A percentile compares a stretch with the other conserved stretches of the same genome.
These are phyloP conservation scores for Suillia variegata DNA, from an alignment of 2,888 invertebrate genomes.

Conservation along the genomic window DNA sequence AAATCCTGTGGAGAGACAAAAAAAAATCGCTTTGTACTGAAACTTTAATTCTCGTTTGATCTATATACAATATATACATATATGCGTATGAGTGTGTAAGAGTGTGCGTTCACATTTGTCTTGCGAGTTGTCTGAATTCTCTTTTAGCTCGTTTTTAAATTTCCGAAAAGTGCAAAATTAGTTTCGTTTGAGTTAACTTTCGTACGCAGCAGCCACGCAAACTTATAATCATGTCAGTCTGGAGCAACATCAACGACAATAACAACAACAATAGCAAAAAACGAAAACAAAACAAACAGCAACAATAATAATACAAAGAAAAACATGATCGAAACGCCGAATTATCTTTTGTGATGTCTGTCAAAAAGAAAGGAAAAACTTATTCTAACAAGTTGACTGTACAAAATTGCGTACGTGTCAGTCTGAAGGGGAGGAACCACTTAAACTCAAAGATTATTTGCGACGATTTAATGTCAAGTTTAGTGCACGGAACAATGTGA, in stretches of 20 bases:
- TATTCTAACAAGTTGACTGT: not conserved
- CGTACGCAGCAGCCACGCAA: slow-evolving; percentile 27
- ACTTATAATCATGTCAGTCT: slow-evolving; percentile 53
- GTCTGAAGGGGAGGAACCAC: too few species aligned
- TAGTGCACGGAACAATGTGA: too few species aligned
- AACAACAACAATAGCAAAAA: not conserved
- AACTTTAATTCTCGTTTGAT: slow-evolving; percentile 47
- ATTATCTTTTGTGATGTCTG: slow-evolving; percentile 10
- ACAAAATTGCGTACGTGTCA: not conserved
- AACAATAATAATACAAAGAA: not conserved
- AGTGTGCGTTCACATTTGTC: not conserved
- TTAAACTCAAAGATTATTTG: too few species aligned
- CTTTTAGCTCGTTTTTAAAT: not conserved
- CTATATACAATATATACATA: too few species aligned
- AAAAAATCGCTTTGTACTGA: too few species aligned
- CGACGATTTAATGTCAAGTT: too few species aligned
- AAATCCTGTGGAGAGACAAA: too few species aligned
- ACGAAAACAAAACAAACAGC: not conserved
- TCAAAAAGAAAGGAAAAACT: slow-evolving; percentile 9
- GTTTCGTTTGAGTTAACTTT: slow-evolving; percentile 52
- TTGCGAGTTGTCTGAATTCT: slow-evolving; percentile 1
- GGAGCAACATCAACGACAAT: slow-evolving; percentile 12
- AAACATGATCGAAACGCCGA: not conserved
- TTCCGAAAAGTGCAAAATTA: slow-evolving; percentile 38
- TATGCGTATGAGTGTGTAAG: too few species aligned